phyloP scores from a whole-genome alignment of 2,113 vertebrate species.

The Sphyrna mokarran region DNA sequence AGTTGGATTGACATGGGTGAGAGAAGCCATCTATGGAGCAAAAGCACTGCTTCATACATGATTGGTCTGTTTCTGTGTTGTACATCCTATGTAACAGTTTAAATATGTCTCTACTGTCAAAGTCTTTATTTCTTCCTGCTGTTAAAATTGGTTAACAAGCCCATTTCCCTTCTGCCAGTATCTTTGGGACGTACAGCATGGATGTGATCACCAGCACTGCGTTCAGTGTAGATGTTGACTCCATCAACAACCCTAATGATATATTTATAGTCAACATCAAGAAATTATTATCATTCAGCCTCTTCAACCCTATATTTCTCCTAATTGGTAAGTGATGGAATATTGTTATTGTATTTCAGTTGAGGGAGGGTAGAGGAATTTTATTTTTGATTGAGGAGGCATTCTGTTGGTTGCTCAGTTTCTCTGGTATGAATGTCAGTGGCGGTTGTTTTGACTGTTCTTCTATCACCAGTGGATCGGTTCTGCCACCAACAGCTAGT shows the following conservation, averaged over 20 bases:
- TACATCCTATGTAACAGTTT: not conserved
- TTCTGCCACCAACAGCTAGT: too few relatives aligned
- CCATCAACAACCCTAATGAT: conserved; percentile 71
- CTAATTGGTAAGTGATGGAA: conserved; percentile 47
- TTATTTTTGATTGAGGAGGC: not conserved
- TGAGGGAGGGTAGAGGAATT: not conserved
- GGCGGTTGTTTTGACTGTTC: too few relatives aligned
- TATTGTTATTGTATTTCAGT: not conserved
- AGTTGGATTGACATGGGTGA: not conserved
- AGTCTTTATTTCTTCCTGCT: not conserved
- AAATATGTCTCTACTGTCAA: not conserved
- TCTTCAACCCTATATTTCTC: conserved; percentile 53
- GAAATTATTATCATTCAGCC: conserved; percentile 56
- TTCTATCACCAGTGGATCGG: too few relatives aligned
- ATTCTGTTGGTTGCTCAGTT: not conserved
- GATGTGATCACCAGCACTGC: conserved; percentile 69
- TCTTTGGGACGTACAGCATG: conserved; percentile 77
- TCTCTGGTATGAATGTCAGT: too few relatives aligned
- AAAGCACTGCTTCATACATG: not conserved
- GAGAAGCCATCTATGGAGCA: not conserved
- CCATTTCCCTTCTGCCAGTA: conserved; percentile 44
- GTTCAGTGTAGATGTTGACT: conserved; percentile 75
- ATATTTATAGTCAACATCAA: conserved; percentile 67
- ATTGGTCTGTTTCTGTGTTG: not conserved
- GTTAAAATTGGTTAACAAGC: not conserved